A percentile compares a stretch with the other conserved stretches of the same genome.
phyloP scores from a whole-genome alignment of 2,888 invertebrate genomes.

The Netelia melanura region DNA sequence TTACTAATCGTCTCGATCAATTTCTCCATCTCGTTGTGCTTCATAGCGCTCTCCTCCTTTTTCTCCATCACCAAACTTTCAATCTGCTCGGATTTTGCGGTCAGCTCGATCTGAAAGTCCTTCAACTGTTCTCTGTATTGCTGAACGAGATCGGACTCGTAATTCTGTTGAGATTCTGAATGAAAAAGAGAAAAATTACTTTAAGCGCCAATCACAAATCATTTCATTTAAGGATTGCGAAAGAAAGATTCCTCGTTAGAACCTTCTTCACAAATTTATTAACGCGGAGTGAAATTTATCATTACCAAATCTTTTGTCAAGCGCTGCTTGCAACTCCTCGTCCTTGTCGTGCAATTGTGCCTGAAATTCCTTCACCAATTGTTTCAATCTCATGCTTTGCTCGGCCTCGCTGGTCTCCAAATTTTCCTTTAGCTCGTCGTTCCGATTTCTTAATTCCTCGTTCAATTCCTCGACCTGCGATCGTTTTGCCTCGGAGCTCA shows the following conservation, averaged over 20 bases:
- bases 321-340: conserved; percentile 81
- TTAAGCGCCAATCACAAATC: background rate
- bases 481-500: conserved; percentile 80
- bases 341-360: conserved; percentile 83
- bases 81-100: conserved; percentile 81
- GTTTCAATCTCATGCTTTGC: conserved; percentile 81
- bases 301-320: conserved; percentile 82
- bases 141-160: conserved; percentile 80
- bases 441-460: conserved; percentile 75
- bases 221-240: background rate
- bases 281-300: background rate
- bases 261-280: too few species aligned
- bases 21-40: conserved; percentile 77
- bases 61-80: conserved; percentile 78
- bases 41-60: conserved; percentile 73
- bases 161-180: conserved; percentile 81
- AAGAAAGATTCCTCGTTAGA: too few species aligned
- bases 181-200: conserved; percentile 10
- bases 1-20: conserved; percentile 73
- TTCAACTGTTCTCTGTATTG: conserved; percentile 82
- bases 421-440: conserved; percentile 75
- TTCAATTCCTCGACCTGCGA: conserved; percentile 78
- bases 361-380: conserved; percentile 82
- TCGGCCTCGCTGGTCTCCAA: conserved; percentile 78
- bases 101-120: conserved; percentile 81